Evolutionary conservation across 2,888 invertebrate genomes (phyloP).

Genomic region (Sympetrum striolatum): DNA sequence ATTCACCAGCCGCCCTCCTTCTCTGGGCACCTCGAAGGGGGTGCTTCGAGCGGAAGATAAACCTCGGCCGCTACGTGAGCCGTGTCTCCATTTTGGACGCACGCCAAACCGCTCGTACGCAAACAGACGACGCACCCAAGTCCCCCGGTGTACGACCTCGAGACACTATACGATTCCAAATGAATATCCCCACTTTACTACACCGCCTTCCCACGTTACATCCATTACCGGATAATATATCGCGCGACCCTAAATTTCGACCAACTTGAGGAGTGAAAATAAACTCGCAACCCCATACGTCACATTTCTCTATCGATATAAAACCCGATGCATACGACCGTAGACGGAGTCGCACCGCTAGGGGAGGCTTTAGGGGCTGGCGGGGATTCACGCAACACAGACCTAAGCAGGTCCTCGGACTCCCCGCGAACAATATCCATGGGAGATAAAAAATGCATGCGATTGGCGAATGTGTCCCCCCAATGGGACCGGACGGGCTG

Average conservation of each 20-base stretch:
- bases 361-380: background rate
- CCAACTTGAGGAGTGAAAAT: background rate
- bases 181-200: too few species aligned
- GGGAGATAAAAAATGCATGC: conserved; percentile 14
- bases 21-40: too few species aligned
- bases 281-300: background rate
- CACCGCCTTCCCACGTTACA: background rate
- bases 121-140: too few species aligned
- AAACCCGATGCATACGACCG: background rate
- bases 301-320: background rate
- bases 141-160: too few species aligned
- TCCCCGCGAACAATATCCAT: background rate
- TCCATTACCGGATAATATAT: background rate
- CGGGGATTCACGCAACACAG: background rate
- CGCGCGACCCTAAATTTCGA: background rate
- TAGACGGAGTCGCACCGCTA: background rate
- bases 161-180: too few species aligned
- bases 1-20: too few species aligned
- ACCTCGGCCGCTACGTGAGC: too few species aligned
- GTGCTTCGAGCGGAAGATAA: too few species aligned
- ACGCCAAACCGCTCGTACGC: too few species aligned
- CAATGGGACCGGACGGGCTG: background rate
- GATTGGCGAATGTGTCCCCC: background rate
- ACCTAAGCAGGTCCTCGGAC: background rate
- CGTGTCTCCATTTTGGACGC: too few species aligned